Evolutionary conservation across 2,797 vertebrate species (phyloP).

Genomic region (Onychomys arenicola): DNA sequence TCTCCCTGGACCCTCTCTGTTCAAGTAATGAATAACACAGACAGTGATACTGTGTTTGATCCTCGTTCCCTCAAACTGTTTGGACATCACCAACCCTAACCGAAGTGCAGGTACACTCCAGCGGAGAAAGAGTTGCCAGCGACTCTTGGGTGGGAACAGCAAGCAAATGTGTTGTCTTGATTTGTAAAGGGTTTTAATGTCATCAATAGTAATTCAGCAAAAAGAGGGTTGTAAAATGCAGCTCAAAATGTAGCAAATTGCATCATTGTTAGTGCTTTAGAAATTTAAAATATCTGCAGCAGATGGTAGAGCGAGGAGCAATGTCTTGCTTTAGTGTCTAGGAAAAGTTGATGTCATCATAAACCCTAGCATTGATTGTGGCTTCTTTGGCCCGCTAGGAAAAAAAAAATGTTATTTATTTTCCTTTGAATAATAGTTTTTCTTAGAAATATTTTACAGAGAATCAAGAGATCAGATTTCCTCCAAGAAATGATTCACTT

Average conservation of each 20-base stretch:
- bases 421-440: conserved; percentile 66
- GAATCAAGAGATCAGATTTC: conserved; percentile 55
- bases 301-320: conserved; percentile 82
- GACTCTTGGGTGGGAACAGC: conserved; percentile 71
- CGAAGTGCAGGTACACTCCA: conserved; percentile 66
- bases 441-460: conserved; percentile 68
- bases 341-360: conserved; percentile 84
- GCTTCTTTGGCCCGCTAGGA: conserved; percentile 72
- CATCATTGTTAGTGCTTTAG: conserved; percentile 84
- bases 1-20: not conserved
- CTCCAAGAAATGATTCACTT: conserved; percentile 37
- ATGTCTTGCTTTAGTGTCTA: conserved; percentile 81
- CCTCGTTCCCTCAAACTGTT: not conserved
- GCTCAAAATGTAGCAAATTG: conserved; percentile 85
- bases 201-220: conserved; percentile 85
- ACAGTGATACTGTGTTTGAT: not conserved
- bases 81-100: conserved; percentile 22
- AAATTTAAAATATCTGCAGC: conserved; percentile 85
- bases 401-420: conserved; percentile 75
- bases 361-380: conserved; percentile 75
- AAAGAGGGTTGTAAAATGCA: conserved; percentile 81
- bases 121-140: conserved; percentile 67
- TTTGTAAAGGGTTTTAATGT: conserved; percentile 85
- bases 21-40: not conserved
- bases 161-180: conserved; percentile 83